Base-by-base conservation (phyloP, 2,797 vertebrate species). In the Chelon auratus region DNA sequence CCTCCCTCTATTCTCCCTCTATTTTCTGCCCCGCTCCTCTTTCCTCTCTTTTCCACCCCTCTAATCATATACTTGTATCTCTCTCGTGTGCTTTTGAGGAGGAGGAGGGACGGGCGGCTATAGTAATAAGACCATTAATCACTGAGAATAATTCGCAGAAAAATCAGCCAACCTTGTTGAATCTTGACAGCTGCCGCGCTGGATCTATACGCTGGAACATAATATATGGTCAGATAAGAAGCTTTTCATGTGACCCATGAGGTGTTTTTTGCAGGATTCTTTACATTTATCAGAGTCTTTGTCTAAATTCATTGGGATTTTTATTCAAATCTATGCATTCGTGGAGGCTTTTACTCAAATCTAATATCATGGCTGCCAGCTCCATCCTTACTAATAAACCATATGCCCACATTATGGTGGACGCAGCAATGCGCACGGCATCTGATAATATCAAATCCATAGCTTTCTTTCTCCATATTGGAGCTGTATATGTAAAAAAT, bases 41-140 rank as follows among this genome's bases (percentile, higher is more conserved):
- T 77, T 76, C 72, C 59, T 78, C 75, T 81, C 75, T 75, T 86
- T 81, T 58, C 77, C 72, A 71, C 42, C 75, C 65, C 65, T 78
- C 83, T 80, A 89, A 88, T 87, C 82, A 83, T 69, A 81, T 57
- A 78, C 78, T 83, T 88, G 81, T 82, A 83, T 87, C 76, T 90
- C 80, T 90, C 81, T 78, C 71, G 88, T 84, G 84, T 85, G 79
- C 55, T 18, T 84, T 83, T 87, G 67, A 89, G 72, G 70, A 75
- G 79, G 72, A 66, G 79, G 72, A 66, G 75, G 84, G 77, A 75
- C 77, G 83, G 71, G 59, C 62, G 30, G 65, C 75, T 74, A 48
- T 76, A 69, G 82, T 90, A 92, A 90, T 89, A 91, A 88, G 84
- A 87, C 77, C 88, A 91, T 91, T 90, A 90, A 92, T 91, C 89